These are phyloP conservation scores for Vesta saturnalis DNA, from an alignment of 2,888 invertebrate genomes.

Conservation along the genomic window DNA sequence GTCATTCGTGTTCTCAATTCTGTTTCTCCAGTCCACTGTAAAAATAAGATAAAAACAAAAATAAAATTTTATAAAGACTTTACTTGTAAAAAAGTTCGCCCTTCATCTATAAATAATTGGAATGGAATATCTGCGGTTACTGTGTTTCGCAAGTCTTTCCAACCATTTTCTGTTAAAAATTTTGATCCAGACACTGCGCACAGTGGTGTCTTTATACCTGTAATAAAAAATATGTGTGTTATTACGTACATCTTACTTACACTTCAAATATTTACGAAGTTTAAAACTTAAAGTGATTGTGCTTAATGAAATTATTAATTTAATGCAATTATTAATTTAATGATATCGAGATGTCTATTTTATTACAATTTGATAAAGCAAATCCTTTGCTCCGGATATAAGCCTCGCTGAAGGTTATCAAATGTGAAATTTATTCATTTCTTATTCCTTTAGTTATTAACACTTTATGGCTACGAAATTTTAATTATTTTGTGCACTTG, in stretches of 20 bases:
- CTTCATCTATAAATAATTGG: slow-evolving; percentile 82
- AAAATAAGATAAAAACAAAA: slow-evolving; percentile 2
- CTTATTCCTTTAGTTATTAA: slow-evolving; percentile 40
- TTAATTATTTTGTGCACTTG: background rate
- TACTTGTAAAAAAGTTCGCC: slow-evolving; percentile 83
- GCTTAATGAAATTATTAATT: no score
- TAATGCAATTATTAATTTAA: no score
- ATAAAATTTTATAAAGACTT: slow-evolving; percentile 32
- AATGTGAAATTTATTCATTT: slow-evolving; percentile 58
- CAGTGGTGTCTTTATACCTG: slow-evolving; percentile 79
- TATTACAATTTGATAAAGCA: no score
- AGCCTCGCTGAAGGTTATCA: slow-evolving; percentile 56
- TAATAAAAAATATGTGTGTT: no score
- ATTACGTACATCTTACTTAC: no score
- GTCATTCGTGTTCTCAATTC: slow-evolving; percentile 80
- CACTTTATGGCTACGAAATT: background rate
- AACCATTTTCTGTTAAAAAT: slow-evolving; percentile 81
- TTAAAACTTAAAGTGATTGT: background rate
- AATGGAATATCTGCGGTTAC: slow-evolving; percentile 83
- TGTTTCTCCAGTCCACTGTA: slow-evolving; percentile 85
- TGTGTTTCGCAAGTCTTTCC: slow-evolving; percentile 82
- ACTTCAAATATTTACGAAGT: background rate
- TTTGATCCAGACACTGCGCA: slow-evolving; percentile 89
- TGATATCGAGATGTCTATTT: no score
- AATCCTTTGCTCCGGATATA: slow-evolving; percentile 50